These are phyloP conservation scores for Poeciliopsis paucimaculata DNA, from an alignment of 2,797 vertebrate species.

Conservation along the genomic window DNA sequence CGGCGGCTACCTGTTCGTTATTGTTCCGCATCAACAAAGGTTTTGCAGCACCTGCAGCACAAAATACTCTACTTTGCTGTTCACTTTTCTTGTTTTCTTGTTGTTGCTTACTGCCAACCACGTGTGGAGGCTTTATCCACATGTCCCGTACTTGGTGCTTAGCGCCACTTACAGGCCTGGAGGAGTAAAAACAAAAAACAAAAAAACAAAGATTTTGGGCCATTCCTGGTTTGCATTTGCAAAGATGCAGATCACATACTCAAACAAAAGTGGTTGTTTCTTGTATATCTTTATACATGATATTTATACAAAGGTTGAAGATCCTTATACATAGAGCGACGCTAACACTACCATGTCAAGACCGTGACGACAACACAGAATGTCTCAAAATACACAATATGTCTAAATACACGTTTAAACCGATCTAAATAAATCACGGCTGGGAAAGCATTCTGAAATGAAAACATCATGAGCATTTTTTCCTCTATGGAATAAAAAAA, in stretches of 20 bases:
- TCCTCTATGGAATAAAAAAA: neutral
- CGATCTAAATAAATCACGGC: neutral
- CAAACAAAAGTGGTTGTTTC: neutral
- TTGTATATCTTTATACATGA: neutral
- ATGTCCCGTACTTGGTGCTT: neutral
- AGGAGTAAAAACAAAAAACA: too few species aligned
- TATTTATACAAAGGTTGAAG: neutral
- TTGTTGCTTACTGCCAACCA: neutral
- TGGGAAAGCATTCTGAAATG: neutral
- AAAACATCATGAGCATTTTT: neutral
- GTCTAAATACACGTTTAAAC: too few species aligned
- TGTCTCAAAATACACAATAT: too few species aligned
- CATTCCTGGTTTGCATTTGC: neutral
- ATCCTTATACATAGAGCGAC: neutral
- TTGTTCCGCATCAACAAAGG: neutral
- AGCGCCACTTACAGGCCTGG: neutral
- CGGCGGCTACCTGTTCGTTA: neutral
- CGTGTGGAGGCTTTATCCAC: neutral
- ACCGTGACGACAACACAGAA: neutral
- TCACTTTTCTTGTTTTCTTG: neutral
- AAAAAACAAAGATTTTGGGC: neutral
- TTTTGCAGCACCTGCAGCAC: neutral
- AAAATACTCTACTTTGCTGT: neutral
- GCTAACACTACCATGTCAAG: neutral
- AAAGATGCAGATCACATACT: neutral